A percentile compares a stretch with the other conserved stretches of the same genome.
These are phyloP conservation scores for Dendronephthya gigantea DNA, from an alignment of 64 coral and sea anemone species.

Conservation along the genomic window DNA sequence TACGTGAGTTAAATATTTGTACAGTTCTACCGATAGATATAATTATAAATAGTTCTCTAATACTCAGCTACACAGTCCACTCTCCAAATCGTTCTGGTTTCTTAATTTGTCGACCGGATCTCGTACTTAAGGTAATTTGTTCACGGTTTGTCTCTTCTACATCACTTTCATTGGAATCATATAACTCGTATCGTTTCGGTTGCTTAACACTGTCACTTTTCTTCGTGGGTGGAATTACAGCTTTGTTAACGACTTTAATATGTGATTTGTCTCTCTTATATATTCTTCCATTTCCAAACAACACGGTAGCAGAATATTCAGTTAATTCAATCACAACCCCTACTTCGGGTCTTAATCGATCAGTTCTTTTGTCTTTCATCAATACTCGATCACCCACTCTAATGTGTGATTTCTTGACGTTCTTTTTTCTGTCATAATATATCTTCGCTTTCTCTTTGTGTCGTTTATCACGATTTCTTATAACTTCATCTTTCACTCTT, in stretches of 20 bases:
- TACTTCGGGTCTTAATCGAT: not conserved
- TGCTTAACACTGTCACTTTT: not conserved
- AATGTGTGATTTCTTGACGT: not conserved
- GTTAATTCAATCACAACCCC: not conserved
- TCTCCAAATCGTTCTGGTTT: too few relatives aligned
- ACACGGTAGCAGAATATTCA: not conserved
- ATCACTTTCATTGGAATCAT: not conserved
- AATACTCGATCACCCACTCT: not conserved
- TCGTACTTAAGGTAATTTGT: not conserved
- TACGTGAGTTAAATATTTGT: too few relatives aligned
- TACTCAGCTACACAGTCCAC: too few relatives aligned
- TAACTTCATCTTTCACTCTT: not conserved
- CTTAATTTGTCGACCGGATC: not conserved
- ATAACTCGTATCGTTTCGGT: not conserved
- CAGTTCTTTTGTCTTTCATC: not conserved
- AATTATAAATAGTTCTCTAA: too few relatives aligned
- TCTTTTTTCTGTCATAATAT: not conserved
- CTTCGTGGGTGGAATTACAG: too few relatives aligned
- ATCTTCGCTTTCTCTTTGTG: not conserved
- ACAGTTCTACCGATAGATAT: too few relatives aligned
- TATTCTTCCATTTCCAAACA: not conserved
- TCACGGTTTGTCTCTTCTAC: not conserved
- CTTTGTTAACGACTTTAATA: not conserved
- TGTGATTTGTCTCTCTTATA: slow-evolving; percentile 5
- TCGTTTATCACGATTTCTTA: not conserved